These are phyloP conservation scores for Phlogophora meticulosa DNA, from an alignment of 2,888 invertebrate genomes.

Conservation along the genomic window DNA sequence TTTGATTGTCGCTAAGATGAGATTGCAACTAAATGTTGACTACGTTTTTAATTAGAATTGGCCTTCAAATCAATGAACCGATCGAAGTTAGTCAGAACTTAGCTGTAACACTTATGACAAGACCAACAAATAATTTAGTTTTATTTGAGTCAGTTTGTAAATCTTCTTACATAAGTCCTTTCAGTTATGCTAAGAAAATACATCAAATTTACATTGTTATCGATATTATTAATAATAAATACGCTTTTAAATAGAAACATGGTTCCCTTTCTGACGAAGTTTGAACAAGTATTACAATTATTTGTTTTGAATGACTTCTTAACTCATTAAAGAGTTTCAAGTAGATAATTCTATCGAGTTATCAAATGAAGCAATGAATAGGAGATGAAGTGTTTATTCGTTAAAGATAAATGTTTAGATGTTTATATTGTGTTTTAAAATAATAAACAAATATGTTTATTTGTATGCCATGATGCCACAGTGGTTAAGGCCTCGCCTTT, in stretches of 20 bases:
- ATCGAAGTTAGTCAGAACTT: too few species aligned
- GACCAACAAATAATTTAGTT: too few species aligned
- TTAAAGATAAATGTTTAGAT: constrained; percentile 18
- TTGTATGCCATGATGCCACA: constrained; percentile 60
- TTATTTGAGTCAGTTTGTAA: too few species aligned
- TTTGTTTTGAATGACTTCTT: constrained; percentile 26
- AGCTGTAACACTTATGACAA: too few species aligned
- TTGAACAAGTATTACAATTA: constrained; percentile 26
- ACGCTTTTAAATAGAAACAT: neutral
- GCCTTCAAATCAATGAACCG: too few species aligned
- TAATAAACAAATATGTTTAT: constrained; percentile 27
- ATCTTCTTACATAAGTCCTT: too few species aligned
- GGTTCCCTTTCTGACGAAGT: neutral
- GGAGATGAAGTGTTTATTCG: constrained; percentile 22
- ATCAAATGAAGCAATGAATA: constrained; percentile 23
- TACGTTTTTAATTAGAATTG: too few species aligned
- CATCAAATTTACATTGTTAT: neutral
- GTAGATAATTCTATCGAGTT: constrained; percentile 35
- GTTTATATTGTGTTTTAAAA: constrained; percentile 30
- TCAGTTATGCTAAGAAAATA: too few species aligned
- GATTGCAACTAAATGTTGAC: too few species aligned
- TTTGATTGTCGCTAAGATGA: too few species aligned
- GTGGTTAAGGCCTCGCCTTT: too few species aligned
- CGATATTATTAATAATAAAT: neutral
- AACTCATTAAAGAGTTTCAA: constrained; percentile 42